phyloP scores from a whole-genome alignment of 1,140 invertebrate species.

The Drosophila cardini region DNA sequence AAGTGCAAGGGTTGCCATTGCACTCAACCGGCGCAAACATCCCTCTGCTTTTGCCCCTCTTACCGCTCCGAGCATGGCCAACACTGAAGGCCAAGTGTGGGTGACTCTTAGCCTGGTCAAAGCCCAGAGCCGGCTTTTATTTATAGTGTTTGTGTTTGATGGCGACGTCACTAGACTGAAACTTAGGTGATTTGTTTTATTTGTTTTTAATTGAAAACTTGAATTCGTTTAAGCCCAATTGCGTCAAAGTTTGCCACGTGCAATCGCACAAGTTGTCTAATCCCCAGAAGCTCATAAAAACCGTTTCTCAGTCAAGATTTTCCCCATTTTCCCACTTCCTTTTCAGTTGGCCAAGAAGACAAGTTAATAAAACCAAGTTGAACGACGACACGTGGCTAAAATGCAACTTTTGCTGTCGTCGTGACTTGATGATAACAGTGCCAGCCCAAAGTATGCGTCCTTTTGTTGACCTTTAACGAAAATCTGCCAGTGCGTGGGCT shows the following conservation, averaged over 20 bases:
- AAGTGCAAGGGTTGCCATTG: constrained; percentile 77
- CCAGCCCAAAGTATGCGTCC: constrained; percentile 54
- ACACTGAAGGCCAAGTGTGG: background rate
- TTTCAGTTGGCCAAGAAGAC: constrained; percentile 5
- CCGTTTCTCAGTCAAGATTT: no score
- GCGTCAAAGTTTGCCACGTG: constrained; percentile 18
- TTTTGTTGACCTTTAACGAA: constrained; percentile 80
- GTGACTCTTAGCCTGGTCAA: constrained; percentile 23
- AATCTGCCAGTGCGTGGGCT: constrained; percentile 37
- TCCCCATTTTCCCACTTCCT: background rate
- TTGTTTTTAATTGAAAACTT: constrained; percentile 55
- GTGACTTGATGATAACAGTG: constrained; percentile 58
- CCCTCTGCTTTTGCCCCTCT: background rate
- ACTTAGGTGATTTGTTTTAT: constrained; percentile 32
- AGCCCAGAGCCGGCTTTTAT: constrained; percentile 40
- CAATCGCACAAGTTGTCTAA: constrained; percentile 10
- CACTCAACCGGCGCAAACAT: constrained; percentile 32
- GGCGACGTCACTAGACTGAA: constrained; percentile 31
- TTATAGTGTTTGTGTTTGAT: constrained; percentile 16
- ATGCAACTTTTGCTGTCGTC: constrained; percentile 43
- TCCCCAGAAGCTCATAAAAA: constrained; percentile 21
- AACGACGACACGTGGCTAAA: constrained; percentile 70
- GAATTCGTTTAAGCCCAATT: background rate
- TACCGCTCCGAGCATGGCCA: background rate
- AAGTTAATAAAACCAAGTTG: constrained; percentile 78